phyloP scores from a whole-genome alignment of 2,888 invertebrate species.

The Coremacera marginata region DNA sequence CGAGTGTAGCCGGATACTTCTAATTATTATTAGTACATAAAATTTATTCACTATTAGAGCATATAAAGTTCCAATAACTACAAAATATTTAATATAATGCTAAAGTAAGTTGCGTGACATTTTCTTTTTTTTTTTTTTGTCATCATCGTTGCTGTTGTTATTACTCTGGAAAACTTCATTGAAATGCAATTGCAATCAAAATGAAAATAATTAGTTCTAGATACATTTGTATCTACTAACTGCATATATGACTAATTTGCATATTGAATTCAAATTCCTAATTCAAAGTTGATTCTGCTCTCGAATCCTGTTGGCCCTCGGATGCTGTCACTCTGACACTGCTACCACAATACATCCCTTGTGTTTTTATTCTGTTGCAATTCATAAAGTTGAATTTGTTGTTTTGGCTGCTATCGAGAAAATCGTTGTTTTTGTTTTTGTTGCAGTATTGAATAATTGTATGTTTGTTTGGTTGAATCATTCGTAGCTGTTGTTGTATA shows the following conservation, averaged over 20 bases:
- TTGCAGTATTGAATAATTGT: conserved; percentile 17
- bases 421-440: conserved; percentile 21
- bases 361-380: neutral
- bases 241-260: conserved; percentile 3
- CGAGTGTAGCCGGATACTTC: neutral
- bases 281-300: conserved; percentile 2
- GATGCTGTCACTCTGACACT: neutral
- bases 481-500: conserved; percentile 20
- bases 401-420: neutral
- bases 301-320: neutral
- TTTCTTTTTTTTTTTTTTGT: too few species aligned
- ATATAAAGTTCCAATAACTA: too few species aligned
- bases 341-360: neutral
- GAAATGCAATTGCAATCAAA: conserved; percentile 46
- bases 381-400: neutral
- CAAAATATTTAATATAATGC: too few species aligned
- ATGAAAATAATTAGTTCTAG: conserved; percentile 41
- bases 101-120: too few species aligned
- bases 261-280: conserved; percentile 23
- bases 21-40: neutral
- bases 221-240: neutral
- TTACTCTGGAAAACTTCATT: conserved; percentile 38
- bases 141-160: neutral
- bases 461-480: neutral
- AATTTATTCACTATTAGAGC: too few species aligned